Base-by-base conservation (phyloP, 2,888 invertebrate genomes). In the Synergus laeviventris region DNA sequence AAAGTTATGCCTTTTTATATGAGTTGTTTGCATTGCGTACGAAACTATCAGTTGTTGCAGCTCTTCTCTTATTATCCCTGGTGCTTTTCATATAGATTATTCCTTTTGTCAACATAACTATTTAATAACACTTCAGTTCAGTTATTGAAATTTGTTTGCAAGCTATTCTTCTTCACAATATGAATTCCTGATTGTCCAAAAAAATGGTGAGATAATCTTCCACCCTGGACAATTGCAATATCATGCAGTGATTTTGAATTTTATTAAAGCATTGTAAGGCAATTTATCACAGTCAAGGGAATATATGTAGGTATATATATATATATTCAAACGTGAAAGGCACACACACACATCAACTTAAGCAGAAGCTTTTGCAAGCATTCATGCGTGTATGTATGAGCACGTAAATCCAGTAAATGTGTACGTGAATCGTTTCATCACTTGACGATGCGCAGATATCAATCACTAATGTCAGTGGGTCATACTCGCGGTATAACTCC, bases 401-500 rank as follows among this genome's bases (percentile, higher is more conserved):
- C 11, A 64, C n/a, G 14, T 64, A 64, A 64, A 42, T 64, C 64
- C 18, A 64, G 64, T 42, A 38, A 64, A 64, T 38, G 18, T 64
- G 39, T 11, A 39, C 18, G 64, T 14, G 64, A 21, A n/a, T 31
- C 42, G 54, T 76, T 73, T 76, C 73, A 73, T 73, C 70, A 56
- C 36, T 56, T 39, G 45, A 59, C 59, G 73, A 73, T 76, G 73
- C 76, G 24, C 73, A 56, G 64, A 38, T 54, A 76, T 73, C 73
- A 73, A 76, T 76, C 76, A 39, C 21, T 42, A 45, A 42, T 45
- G 18, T 66, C 66, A 66, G 45, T 66, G 21, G 81, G 76, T 73
- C 66, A 79, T 74, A 70, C 76, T 77, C 76, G 75, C 79, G 76
- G 24, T 18, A 79, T 79, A 79, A 78, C 76, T 80, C 76, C 76